Base-by-base conservation (phyloP, 2,797 vertebrate species). In the Poecilia picta region DNA sequence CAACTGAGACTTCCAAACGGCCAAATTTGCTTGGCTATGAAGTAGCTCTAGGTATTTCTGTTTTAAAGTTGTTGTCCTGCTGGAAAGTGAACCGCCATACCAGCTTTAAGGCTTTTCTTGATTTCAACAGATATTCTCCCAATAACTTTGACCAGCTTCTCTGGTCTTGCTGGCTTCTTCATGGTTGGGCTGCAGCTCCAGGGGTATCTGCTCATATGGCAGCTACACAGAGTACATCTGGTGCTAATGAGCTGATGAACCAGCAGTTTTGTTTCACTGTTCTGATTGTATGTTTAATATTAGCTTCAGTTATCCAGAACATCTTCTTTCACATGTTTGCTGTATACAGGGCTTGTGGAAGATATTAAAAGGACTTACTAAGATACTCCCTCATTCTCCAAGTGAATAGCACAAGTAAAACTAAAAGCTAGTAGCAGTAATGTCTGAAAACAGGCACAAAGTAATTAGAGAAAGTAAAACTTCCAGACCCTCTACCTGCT, bases 201-300 rank as follows among this genome's bases (percentile, higher is more conserved):
- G 97, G 0, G 97, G 97, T 88, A 98, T 97, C 77, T 98, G 97
- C 93, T 96, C 97, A 18, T 97, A 96, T 84, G 95, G 94, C 86
- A 98, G 97, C 93, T 98, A 98, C 94, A 98, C 97, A 74, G 97
- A 99, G 95, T 98, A 98, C 55, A 96, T 98, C 82, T 99, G 98
- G 93, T 95, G 95, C 86, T 95, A 96, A 28, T 91, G 85, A 91
- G 71, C 13, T 51, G 71, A 15, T 53, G 49, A 33, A 28, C 36
- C 23, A 43, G 16, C 74, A 45, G 20, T 28, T 36, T 12, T 31
- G 41, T 51, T 51, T 8, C 20, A 23, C 20, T 51, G 20, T 51
- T 8, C 49, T 23, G 49, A 51, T 51, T 51, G 8, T 51, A 8
- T 51, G 49, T 8, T 51, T 51, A 51, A 51, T 23, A 51, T 23